phyloP scores from a whole-genome alignment of 2,888 invertebrate genomes.

The Gonocerus acuteangulatus region DNA sequence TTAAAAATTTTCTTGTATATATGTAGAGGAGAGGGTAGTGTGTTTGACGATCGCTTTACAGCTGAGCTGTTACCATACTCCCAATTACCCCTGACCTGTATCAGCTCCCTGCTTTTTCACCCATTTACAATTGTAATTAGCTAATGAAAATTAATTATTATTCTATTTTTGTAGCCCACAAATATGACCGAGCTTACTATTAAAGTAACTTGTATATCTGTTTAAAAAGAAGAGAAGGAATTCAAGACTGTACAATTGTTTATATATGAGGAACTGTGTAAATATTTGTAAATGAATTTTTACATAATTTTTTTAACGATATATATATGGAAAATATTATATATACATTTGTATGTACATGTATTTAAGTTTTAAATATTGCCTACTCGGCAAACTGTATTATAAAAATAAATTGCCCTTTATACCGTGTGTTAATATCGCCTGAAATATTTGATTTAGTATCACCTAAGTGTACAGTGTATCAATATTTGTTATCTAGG shows the following conservation, averaged over 20 bases:
- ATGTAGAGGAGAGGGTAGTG: background rate
- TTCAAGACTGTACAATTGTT: constrained; percentile 36
- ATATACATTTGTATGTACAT: constrained; percentile 30
- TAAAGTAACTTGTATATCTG: constrained; percentile 34
- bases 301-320: constrained; percentile 34
- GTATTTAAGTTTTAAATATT: constrained; percentile 30
- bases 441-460: constrained; percentile 24
- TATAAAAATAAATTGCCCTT: constrained; percentile 19
- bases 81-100: background rate
- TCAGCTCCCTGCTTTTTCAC: background rate
- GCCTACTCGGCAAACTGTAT: constrained; percentile 25
- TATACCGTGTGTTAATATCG: constrained; percentile 21
- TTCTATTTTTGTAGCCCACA: constrained; percentile 34
- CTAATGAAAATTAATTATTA: constrained; percentile 24
- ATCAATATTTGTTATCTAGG: constrained; percentile 27
- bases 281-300: constrained; percentile 36
- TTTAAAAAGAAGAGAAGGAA: constrained; percentile 23
- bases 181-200: constrained; percentile 33
- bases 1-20: background rate
- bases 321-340: constrained; percentile 33
- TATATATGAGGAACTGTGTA: constrained; percentile 29
- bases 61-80: background rate
- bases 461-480: constrained; percentile 31
- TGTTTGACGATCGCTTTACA: background rate
- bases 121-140: constrained; percentile 27